These are phyloP conservation scores for Canis aureus DNA, from an alignment of 2,113 vertebrate genomes.

Conservation along the genomic window DNA sequence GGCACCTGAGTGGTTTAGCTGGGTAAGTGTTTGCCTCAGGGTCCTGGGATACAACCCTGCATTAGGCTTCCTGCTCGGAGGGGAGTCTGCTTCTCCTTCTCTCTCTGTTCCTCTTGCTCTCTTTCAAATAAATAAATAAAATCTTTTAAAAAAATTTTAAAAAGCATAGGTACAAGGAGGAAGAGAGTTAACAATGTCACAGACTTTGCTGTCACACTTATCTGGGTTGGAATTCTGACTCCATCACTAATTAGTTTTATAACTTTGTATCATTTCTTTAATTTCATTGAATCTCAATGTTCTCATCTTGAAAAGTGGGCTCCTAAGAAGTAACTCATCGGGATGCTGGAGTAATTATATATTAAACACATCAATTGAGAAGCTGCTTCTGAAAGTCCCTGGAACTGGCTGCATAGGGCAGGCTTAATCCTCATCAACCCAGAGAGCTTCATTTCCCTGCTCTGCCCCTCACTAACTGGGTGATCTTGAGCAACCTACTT, in stretches of 20 bases:
- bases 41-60: background rate
- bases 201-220: background rate
- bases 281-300: background rate
- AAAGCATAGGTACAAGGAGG: background rate
- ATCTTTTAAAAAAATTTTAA: background rate
- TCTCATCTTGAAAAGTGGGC: background rate
- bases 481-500: background rate
- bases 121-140: background rate
- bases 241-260: background rate
- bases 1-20: background rate
- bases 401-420: fast-evolving
- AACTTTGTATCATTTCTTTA: background rate
- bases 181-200: background rate
- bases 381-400: background rate
- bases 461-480: background rate
- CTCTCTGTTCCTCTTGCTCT: background rate
- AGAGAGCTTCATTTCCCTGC: background rate
- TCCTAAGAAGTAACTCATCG: background rate
- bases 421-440: background rate
- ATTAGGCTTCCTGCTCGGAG: background rate
- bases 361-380: background rate
- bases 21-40: background rate
- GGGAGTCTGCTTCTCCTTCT: background rate
- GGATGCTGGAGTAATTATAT: background rate
- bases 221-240: background rate